A percentile compares a stretch with the other conserved stretches of the same genome.
Evolutionary conservation across 1,140 invertebrate species (phyloP).

Genomic region (Tribolium madens): DNA sequence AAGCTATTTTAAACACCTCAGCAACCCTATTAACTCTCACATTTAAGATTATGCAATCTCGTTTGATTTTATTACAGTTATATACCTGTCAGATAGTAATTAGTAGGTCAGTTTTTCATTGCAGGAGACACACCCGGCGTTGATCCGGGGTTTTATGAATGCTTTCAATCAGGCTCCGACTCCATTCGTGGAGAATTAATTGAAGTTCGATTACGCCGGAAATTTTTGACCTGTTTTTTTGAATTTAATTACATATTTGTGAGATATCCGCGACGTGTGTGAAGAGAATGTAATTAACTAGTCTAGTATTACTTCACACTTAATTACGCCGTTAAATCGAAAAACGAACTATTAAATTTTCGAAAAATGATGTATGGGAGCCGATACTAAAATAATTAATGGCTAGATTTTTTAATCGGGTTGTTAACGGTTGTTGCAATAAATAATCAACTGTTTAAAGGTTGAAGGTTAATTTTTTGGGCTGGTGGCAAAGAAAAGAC

Average conservation of each 20-base stretch:
- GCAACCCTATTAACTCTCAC: not conserved
- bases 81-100: not conserved
- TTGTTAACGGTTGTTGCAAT: conserved; percentile 1
- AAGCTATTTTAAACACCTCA: not conserved
- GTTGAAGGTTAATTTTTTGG: conserved; percentile 3
- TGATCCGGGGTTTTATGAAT: not conserved
- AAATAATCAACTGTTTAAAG: conserved; percentile 6
- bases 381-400: not conserved
- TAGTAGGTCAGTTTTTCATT: not conserved
- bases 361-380: not conserved
- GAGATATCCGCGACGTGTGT: conserved; percentile 1
- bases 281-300: conserved; percentile 6
- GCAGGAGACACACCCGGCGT: conserved; percentile 5
- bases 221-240: not conserved
- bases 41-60: not conserved
- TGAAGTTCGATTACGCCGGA: not conserved
- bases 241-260: conserved; percentile 16
- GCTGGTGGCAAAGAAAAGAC: not conserved
- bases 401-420: conserved; percentile 3
- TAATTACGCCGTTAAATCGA: conserved; percentile 7
- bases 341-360: conserved; percentile 4
- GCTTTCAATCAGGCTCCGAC: not conserved
- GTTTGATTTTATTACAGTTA: not conserved
- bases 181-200: not conserved
- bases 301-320: not conserved